Percentiles rank a stretch among this genome's conserved stretches.
Conservation (phyloP, 2,797 vertebrate species). For the Otolemur crassicaudatus region DNA sequence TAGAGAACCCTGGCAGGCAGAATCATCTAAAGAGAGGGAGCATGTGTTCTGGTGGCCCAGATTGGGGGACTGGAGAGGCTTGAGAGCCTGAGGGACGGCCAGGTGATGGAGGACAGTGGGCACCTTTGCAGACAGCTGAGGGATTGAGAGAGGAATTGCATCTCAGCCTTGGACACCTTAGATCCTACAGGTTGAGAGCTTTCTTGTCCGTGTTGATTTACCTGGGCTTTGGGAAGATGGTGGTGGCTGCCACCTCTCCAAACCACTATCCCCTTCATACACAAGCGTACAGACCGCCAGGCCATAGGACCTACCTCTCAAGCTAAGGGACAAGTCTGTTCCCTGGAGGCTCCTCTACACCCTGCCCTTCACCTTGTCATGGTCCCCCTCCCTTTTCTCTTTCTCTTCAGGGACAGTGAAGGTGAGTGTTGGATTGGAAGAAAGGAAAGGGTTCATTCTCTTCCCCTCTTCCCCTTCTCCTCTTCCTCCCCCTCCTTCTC, state of each 20-base stretch:
- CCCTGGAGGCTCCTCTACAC: neutral
- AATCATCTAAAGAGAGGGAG: neutral
- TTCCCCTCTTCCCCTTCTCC: no score
- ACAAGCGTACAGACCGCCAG: neutral
- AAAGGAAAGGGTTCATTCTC: no score
- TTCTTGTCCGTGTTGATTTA: no score
- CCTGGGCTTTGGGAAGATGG: neutral
- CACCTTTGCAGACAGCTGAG: neutral
- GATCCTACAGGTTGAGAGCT: neutral
- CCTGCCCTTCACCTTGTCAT: neutral
- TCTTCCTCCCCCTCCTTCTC: no score
- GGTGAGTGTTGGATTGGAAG: no score
- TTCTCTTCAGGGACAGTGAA: no score
- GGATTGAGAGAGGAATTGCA: neutral
- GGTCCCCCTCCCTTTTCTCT: no score
- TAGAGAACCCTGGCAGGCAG: neutral
- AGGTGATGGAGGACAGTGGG: neutral
- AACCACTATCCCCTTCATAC: neutral
- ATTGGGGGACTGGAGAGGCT: neutral
- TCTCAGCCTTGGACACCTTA: neutral
- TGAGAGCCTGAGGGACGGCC: neutral
- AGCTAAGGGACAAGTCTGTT: neutral
- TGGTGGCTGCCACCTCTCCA: no score
- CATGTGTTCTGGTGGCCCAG: neutral
- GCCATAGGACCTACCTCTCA: neutral